These are phyloP conservation scores for Trichogramma pretiosum DNA, from an alignment of 1,140 invertebrate genomes.

Conservation along the genomic window DNA sequence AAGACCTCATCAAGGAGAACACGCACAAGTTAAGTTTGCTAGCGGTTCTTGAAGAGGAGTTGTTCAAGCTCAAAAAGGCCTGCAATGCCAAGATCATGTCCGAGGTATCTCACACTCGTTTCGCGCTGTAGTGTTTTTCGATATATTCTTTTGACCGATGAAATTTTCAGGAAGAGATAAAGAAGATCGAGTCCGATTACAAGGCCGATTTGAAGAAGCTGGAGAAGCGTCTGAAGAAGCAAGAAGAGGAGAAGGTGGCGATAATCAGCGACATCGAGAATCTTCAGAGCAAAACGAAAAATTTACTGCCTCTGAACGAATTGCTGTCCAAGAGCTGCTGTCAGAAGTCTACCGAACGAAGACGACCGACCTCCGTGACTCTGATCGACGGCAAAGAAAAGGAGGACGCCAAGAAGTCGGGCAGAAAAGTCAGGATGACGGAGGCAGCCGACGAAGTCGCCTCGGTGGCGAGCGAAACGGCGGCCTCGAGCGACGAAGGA, in stretches of 20 bases:
- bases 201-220: constrained; percentile 23
- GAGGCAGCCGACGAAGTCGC: too few species aligned
- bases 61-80: constrained; percentile 40
- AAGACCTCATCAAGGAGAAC: constrained; percentile 44
- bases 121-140: too few species aligned
- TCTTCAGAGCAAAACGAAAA: constrained; percentile 17
- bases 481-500: too few species aligned
- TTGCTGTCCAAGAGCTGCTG: not conserved
- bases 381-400: not conserved
- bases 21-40: constrained; percentile 51
- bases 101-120: constrained; percentile 22
- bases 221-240: constrained; percentile 26
- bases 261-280: constrained; percentile 30
- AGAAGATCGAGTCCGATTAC: constrained; percentile 23
- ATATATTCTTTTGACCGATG: not conserved
- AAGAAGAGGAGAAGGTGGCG: constrained; percentile 27
- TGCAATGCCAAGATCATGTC: constrained; percentile 27
- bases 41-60: constrained; percentile 49
- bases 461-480: too few species aligned
- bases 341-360: not conserved
- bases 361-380: not conserved
- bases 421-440: too few species aligned
- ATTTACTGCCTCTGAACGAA: not conserved
- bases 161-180: constrained; percentile 25
- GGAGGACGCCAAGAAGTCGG: not conserved